These are phyloP conservation scores for Ceryle rudis DNA, from an alignment of 2,797 vertebrate genomes.

Conservation along the genomic window DNA sequence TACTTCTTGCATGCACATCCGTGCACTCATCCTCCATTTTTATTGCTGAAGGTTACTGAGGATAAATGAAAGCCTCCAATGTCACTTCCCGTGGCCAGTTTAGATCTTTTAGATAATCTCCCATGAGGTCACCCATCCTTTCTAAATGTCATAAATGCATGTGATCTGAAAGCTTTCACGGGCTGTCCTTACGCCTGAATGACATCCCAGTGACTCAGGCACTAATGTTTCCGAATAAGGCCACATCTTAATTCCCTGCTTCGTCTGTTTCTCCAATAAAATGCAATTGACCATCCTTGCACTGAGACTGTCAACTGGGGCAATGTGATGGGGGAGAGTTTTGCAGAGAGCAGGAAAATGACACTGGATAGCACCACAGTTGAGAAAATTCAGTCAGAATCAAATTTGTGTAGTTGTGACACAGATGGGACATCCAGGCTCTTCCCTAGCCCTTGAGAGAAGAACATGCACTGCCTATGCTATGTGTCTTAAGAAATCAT, in stretches of 20 bases:
- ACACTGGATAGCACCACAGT: fast-evolving
- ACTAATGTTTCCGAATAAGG: constrained; percentile 18
- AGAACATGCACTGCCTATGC: fast-evolving
- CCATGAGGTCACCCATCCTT: constrained; percentile 69
- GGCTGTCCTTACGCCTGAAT: constrained; percentile 59
- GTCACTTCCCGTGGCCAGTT: constrained; percentile 41
- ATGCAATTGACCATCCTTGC: background rate
- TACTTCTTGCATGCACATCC: constrained; percentile 51
- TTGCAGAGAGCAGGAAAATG: background rate
- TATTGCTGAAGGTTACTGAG: constrained; percentile 74
- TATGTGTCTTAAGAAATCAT: fast-evolving
- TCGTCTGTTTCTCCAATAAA: constrained; percentile 23
- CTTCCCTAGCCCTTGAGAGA: background rate
- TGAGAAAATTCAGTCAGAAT: background rate
- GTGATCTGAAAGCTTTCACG: constrained; percentile 74
- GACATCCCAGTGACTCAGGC: constrained; percentile 76
- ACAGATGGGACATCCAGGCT: background rate
- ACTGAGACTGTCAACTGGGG: background rate
- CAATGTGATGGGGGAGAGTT: fast-evolving
- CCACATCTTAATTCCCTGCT: constrained; percentile 46
- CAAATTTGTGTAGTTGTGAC: background rate
- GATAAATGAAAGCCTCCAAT: constrained; percentile 53
- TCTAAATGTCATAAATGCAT: constrained; percentile 83
- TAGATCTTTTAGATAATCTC: constrained; percentile 75
- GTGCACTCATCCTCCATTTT: constrained; percentile 71